A percentile compares a stretch with the other conserved stretches of the same genome.
phyloP scores from a whole-genome alignment of 2,797 vertebrate species.

The Coendou prehensilis region DNA sequence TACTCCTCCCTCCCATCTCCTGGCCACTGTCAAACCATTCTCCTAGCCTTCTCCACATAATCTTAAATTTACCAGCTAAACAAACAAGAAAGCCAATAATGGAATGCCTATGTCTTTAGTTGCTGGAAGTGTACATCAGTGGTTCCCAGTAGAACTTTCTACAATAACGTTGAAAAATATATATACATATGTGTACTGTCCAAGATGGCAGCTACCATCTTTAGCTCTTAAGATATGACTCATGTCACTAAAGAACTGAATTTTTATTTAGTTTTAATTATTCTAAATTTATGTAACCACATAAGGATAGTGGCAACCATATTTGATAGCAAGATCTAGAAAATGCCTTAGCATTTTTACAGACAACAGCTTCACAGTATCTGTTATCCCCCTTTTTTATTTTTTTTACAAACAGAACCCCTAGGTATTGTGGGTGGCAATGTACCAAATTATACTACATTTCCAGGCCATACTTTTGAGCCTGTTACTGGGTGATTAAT shows the following conservation, averaged over 20 bases:
- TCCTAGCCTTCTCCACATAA: neutral
- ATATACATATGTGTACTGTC: neutral
- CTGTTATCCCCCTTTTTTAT: neutral
- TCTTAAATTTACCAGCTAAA: neutral
- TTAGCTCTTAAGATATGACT: neutral
- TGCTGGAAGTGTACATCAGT: neutral
- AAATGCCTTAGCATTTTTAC: neutral
- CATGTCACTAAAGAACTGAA: neutral
- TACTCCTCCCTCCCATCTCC: neutral
- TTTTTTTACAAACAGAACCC: neutral
- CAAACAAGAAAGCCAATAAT: neutral
- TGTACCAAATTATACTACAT: neutral
- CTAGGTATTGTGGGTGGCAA: neutral
- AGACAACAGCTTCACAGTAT: neutral
- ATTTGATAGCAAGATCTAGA: neutral
- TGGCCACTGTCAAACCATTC: neutral
- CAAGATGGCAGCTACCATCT: neutral
- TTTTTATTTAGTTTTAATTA: neutral
- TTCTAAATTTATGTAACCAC: neutral
- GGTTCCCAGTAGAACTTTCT: neutral
- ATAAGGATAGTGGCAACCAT: neutral
- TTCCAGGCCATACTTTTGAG: neutral
- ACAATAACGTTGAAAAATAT: neutral
- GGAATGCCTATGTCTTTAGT: neutral
- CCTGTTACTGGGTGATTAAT: neutral